phyloP scores from a whole-genome alignment of 2,113 vertebrate genomes.

The Siniperca chuatsi region DNA sequence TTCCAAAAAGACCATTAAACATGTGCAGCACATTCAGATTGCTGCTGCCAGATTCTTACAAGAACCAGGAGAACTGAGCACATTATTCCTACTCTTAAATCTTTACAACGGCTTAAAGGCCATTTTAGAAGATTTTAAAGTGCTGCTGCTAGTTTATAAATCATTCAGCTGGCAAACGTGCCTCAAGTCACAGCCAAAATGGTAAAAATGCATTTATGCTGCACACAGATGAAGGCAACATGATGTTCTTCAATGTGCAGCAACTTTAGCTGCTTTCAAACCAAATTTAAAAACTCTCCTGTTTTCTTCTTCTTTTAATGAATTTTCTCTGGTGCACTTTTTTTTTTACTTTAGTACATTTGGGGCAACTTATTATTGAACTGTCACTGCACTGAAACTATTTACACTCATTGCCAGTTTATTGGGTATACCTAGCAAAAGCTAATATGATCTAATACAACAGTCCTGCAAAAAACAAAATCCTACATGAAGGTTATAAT shows the following conservation, averaged over 20 bases:
- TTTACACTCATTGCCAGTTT: neutral
- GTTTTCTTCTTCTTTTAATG: neutral
- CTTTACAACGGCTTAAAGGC: slow-evolving; percentile 11
- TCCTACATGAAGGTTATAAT: neutral
- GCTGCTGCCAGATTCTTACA: slow-evolving; percentile 22
- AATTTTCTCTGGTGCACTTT: neutral
- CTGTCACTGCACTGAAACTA: neutral
- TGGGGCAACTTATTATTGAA: too few relatives aligned
- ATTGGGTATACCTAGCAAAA: neutral
- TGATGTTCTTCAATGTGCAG: neutral
- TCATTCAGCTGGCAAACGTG: slow-evolving; percentile 11
- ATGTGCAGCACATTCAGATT: neutral
- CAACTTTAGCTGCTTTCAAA: neutral
- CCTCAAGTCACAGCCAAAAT: neutral
- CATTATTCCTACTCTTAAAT: slow-evolving; percentile 27
- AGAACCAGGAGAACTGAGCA: slow-evolving; percentile 14
- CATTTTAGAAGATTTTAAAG: slow-evolving; percentile 23
- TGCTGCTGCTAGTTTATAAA: slow-evolving; percentile 35
- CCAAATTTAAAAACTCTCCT: neutral
- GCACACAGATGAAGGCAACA: neutral
- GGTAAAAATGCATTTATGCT: neutral
- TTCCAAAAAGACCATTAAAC: neutral
- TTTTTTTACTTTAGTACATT: too few relatives aligned
- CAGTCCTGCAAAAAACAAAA: neutral
- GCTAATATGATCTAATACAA: neutral